Conservation (phyloP, 2,888 invertebrate species). For the Cheilosia grossa region DNA sequence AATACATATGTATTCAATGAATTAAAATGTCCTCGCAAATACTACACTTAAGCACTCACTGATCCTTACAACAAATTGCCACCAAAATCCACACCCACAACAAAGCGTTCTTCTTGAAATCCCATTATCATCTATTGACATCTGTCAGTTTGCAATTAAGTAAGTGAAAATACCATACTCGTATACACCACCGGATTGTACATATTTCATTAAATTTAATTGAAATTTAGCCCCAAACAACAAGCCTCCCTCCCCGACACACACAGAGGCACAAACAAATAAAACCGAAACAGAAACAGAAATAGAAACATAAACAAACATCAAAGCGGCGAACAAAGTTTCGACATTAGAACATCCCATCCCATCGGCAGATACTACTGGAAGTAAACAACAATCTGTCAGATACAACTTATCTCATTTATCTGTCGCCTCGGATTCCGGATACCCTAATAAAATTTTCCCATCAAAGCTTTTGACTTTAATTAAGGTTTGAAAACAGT, state of each 20-base stretch:
- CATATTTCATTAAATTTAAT: conserved; percentile 74
- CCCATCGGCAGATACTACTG: neutral
- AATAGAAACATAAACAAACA: conserved; percentile 70
- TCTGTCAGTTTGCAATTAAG: conserved; percentile 74
- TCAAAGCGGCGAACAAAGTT: conserved; percentile 65
- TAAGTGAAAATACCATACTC: conserved; percentile 65
- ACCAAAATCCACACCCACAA: neutral
- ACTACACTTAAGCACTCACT: neutral
- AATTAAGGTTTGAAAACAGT: conserved; percentile 73
- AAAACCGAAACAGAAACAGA: conserved; percentile 47
- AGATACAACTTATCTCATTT: conserved; percentile 74
- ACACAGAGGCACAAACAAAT: conserved; percentile 36
- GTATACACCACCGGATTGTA: neutral
- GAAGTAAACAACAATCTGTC: conserved; percentile 73
- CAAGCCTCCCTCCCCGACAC: neutral
- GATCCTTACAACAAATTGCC: neutral
- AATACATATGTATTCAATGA: too few relatives aligned
- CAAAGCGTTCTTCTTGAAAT: conserved; percentile 46
- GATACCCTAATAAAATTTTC: conserved; percentile 74
- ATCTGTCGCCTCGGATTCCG: conserved; percentile 73
- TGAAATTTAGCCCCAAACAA: conserved; percentile 71
- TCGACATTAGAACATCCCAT: conserved; percentile 25
- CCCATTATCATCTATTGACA: conserved; percentile 72
- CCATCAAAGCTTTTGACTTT: conserved; percentile 75
- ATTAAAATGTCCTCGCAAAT: neutral